Conservation (phyloP, 2,888 invertebrate genomes). For the Drepanosiphum platanoidis region DNA sequence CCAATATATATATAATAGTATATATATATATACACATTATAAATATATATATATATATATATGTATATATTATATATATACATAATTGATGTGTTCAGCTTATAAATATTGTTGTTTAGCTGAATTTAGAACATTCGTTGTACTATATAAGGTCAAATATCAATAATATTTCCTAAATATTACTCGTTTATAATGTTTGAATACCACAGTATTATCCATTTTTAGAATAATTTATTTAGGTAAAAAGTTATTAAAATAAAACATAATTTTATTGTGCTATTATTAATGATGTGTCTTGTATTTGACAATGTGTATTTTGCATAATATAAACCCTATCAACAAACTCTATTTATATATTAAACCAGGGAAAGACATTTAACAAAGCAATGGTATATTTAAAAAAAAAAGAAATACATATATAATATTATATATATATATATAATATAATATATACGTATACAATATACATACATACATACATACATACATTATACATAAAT, state of each 20-base stretch:
- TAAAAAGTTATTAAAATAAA: constrained; percentile 57
- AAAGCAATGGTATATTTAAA: constrained; percentile 14
- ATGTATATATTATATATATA: constrained; percentile 47
- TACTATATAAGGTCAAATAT: constrained; percentile 60
- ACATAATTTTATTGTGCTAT: constrained; percentile 59
- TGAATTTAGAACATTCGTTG: constrained; percentile 59
- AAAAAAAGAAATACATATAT: constrained; percentile 7
- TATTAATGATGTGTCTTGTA: constrained; percentile 50
- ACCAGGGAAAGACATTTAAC: constrained; percentile 13
- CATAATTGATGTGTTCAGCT: constrained; percentile 61
- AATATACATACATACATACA: background rate
- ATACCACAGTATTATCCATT: constrained; percentile 59
- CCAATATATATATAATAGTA: constrained; percentile 33
- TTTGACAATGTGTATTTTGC: constrained; percentile 19
- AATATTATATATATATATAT: background rate
- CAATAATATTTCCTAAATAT: constrained; percentile 62
- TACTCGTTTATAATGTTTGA: constrained; percentile 59
- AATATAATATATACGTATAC: constrained; percentile 1
- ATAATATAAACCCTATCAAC: constrained; percentile 22
- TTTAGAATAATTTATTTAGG: constrained; percentile 55
- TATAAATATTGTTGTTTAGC: constrained; percentile 59
- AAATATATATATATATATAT: constrained; percentile 13
- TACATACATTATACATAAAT: background rate
- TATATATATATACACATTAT: constrained; percentile 21
- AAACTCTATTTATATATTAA: background rate